Percentiles rank a stretch among this genome's conserved stretches.
These are phyloP conservation scores for Ormyrus labotus DNA, from an alignment of 2,888 invertebrate genomes.

Conservation along the genomic window DNA sequence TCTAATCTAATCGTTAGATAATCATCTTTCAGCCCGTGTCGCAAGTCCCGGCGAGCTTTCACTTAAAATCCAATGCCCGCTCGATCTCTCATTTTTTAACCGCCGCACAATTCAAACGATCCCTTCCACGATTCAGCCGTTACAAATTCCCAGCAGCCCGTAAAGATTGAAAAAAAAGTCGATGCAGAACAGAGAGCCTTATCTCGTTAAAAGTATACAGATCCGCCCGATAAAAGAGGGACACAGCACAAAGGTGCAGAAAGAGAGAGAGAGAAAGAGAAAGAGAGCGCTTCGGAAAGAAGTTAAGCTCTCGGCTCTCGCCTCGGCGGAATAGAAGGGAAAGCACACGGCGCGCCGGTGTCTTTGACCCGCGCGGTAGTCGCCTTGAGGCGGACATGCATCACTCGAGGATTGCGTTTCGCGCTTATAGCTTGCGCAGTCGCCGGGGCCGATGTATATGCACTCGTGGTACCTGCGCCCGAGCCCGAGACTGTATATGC, in stretches of 20 bases:
- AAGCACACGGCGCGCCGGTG: conserved; percentile 7
- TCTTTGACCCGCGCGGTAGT: conserved; percentile 13
- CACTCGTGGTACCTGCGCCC: not conserved
- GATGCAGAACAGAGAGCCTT: too few species aligned
- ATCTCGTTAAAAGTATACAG: too few species aligned
- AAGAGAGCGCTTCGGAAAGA: not conserved
- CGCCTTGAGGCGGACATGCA: conserved; percentile 55
- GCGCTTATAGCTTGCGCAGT: not conserved
- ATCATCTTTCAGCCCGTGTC: too few species aligned
- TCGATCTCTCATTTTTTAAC: too few species aligned
- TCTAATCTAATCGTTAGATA: too few species aligned
- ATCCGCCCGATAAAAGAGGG: too few species aligned
- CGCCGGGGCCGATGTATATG: not conserved
- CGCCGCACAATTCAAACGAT: too few species aligned
- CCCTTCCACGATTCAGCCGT: too few species aligned
- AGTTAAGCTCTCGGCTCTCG: not conserved
- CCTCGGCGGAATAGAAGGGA: conserved; percentile 50
- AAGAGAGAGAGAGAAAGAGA: not conserved
- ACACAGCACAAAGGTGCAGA: not conserved
- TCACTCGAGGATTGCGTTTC: conserved; percentile 50
- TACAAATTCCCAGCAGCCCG: too few species aligned
- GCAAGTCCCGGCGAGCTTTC: too few species aligned
- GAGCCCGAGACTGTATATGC: not conserved
- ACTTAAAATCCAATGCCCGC: too few species aligned
- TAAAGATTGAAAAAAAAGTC: too few species aligned